Evolutionary conservation across 1,140 invertebrate genomes (phyloP), one percentile per base, ranked within the genome.

Genomic region (Heliconius hermathena): DNA sequence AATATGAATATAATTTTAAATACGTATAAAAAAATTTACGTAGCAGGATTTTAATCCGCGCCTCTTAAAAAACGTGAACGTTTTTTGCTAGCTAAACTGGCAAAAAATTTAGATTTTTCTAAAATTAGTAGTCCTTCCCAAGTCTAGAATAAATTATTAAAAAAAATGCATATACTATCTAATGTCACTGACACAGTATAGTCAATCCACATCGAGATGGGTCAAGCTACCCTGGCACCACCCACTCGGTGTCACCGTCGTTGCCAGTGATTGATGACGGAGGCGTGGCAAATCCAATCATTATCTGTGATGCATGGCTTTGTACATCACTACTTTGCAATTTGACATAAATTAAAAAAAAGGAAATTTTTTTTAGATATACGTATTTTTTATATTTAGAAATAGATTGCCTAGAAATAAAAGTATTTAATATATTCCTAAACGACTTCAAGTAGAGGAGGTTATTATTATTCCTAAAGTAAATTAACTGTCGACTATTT

Each of bases 241-340:
- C 91, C 87, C 88, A 90, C 89, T 89, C 81, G 52, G 85, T 86
- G 89, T 92, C 92, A 92, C 38, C 60, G 76, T 91, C 87, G 88
- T 90, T 85, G 81, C 82, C 80, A 86, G 91, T 93, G 93, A 94
- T 94, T 90, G 93, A 94, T 94, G 93, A 90, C 87, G 89, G 88
- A 93, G 93, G 93, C 93, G 93, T 90, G 91, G 93, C 91, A 88
- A 91, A 91, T 93, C 93, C 92, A 93, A 94, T 94, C 93, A 93
- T 93, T 93, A 94, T 92, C 88, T 88, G 85, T 94, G 93, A 94
- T 93, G 91, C 91, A 94, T 89, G 90, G 89, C 87, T 86, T 80
- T 90, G 91, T 90, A 93, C 90, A 90, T 91, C 91, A 92, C 89
- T 91, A 90, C 79, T 88, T 82, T 79, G 73, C 75, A 78, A 76